Evolutionary conservation across 1,140 invertebrate genomes (phyloP).

Genomic region (Diploscapter pachys): DNA sequence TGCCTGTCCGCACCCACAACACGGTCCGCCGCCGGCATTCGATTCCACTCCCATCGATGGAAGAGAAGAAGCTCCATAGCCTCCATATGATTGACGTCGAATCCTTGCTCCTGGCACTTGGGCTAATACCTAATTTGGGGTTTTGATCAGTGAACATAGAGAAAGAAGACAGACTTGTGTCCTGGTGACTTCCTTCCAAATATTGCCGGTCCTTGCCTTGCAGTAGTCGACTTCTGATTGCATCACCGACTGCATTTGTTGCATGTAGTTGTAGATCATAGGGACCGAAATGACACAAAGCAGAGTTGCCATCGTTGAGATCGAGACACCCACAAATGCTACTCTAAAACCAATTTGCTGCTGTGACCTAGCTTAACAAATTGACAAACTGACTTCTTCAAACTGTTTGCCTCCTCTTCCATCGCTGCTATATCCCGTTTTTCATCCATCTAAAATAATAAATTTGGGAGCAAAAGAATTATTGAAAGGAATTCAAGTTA

Average conservation of each 20-base stretch:
- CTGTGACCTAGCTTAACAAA: too few species aligned
- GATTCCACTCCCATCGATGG: constrained; percentile 23
- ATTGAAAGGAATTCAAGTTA: too few species aligned
- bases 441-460: too few species aligned
- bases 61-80: constrained; percentile 39
- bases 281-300: constrained; percentile 58
- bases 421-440: too few species aligned
- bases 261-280: constrained; percentile 58
- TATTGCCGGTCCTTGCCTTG: constrained; percentile 48
- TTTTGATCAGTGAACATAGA: constrained; percentile 24
- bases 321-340: constrained; percentile 38
- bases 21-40: constrained; percentile 26
- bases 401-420: too few species aligned
- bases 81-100: constrained; percentile 39
- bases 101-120: constrained; percentile 11
- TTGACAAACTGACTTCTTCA: too few species aligned
- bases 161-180: constrained; percentile 34
- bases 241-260: constrained; percentile 53
- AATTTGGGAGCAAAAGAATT: too few species aligned
- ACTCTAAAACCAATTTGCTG: background rate
- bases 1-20: constrained; percentile 44
- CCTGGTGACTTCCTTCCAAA: constrained; percentile 51
- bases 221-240: constrained; percentile 55
- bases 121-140: background rate
- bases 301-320: constrained; percentile 51